Conservation (phyloP, 2,888 invertebrate species). For the Parnassius smintheus region DNA sequence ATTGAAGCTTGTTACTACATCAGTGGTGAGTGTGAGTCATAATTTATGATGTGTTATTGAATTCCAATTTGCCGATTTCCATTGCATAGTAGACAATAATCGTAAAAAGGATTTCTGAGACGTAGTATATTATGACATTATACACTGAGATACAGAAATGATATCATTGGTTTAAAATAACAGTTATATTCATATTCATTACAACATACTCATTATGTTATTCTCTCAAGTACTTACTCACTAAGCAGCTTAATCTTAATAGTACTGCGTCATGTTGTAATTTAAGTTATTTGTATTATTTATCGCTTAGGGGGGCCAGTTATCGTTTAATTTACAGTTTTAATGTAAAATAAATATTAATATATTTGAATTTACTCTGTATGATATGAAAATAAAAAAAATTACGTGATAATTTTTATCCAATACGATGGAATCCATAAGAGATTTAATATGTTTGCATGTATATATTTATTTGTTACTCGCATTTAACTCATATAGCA, state of each 20-base stretch:
- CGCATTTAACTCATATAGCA: too few species aligned
- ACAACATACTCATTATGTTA: slow-evolving; percentile 4
- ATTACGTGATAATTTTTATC: too few species aligned
- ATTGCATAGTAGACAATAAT: slow-evolving; percentile 16
- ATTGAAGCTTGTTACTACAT: not conserved
- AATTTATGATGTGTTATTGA: slow-evolving; percentile 23
- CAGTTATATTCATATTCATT: slow-evolving; percentile 30
- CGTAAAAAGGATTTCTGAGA: slow-evolving; percentile 25
- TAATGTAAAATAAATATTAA: too few species aligned
- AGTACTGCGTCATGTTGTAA: not conserved
- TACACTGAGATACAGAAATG: slow-evolving; percentile 29
- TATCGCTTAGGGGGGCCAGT: not conserved
- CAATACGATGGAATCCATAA: too few species aligned
- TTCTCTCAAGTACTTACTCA: slow-evolving; percentile 5
- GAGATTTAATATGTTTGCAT: too few species aligned
- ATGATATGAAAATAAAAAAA: too few species aligned
- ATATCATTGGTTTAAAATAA: slow-evolving; percentile 41
- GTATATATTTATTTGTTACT: too few species aligned
- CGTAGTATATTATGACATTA: slow-evolving; percentile 24
- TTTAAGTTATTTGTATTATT: not conserved
- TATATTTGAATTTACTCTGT: too few species aligned
- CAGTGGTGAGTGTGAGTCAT: not conserved
- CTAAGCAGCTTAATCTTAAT: not conserved
- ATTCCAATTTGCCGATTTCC: slow-evolving; percentile 16
- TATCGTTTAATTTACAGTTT: not conserved